These are phyloP conservation scores for Geophilus truncorum DNA, from an alignment of 2,888 invertebrate species.

Conservation along the genomic window DNA sequence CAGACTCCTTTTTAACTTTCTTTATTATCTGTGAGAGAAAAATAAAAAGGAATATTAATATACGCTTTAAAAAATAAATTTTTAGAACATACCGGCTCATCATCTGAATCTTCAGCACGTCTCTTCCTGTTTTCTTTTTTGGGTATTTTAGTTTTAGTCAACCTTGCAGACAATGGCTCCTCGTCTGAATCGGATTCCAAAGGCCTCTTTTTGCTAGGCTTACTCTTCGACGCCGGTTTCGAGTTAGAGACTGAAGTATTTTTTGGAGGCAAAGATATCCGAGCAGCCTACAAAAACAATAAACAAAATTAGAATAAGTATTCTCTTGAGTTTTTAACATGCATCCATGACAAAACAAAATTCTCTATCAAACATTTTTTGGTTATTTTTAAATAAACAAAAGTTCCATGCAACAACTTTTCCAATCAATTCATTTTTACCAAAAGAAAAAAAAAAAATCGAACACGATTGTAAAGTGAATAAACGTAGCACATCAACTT, in stretches of 20 bases:
- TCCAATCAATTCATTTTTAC: neutral
- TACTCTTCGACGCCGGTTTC: neutral
- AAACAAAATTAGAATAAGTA: neutral
- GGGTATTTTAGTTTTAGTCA: slow-evolving; percentile 51
- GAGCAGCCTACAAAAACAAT: slow-evolving; percentile 20
- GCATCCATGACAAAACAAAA: neutral
- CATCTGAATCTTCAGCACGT: slow-evolving; percentile 14
- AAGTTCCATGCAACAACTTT: neutral
- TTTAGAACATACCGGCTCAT: slow-evolving; percentile 36
- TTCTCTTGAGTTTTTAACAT: neutral
- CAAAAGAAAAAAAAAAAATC: neutral
- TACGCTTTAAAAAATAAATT: too few relatives aligned
- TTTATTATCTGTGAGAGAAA: neutral
- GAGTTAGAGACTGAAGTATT: too few relatives aligned
- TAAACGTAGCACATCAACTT: neutral
- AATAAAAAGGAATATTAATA: neutral
- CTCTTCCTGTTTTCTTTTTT: slow-evolving; percentile 43
- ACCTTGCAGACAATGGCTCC: slow-evolving; percentile 61
- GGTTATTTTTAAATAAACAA: too few relatives aligned
- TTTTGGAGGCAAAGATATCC: slow-evolving; percentile 40
- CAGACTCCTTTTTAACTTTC: slow-evolving; percentile 30
- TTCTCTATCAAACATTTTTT: neutral
- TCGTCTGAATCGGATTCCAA: slow-evolving; percentile 53
- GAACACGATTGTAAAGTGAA: neutral
- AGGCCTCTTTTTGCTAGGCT: slow-evolving; percentile 31